Base-by-base conservation (phyloP, 1,140 invertebrate species). In the Bicyclus anynana region DNA sequence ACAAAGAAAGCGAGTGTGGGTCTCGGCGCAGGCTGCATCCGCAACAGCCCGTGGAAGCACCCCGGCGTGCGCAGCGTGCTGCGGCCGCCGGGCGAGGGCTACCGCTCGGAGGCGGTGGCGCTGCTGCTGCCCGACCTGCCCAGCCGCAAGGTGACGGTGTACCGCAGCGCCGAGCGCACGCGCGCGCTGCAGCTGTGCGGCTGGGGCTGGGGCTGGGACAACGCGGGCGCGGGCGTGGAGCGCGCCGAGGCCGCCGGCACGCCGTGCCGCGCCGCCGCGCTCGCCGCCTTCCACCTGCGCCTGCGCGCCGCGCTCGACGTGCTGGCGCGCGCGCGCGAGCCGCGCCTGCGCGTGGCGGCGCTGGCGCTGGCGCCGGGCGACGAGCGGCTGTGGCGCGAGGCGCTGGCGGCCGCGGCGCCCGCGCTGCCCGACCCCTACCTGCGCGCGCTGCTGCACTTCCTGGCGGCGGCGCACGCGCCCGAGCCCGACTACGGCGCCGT, bases 231-330 rank as follows among this genome's bases (percentile, higher is more conserved):
- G 26, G 92, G 92, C 65, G 76, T 93, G 21, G 92, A 93, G 67
- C 87, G 90, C 74, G 76, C 93, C 16, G 92, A 92, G 74, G 90
- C 89, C 52, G 91, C 91, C 72, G 90, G 91, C 48, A 95, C 93
- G 84, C 93, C 96, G 18, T 93, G 96, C 33, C 91, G 96, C 80
- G 96, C 96, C 20, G 96, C 97, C 6, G 95, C 97, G 23, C 94
- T 98, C 38, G 94, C 96, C 35, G 93, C 97, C 38, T 98, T 98
- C 80, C 95, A 97, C 89, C 89, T 98, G 56, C 94, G 95, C 75
- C 90, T 98, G 42, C 91, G 93, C 51, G 88, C 92, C 70, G 97
- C 97, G 10, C 95, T 98, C 64, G 93, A 96, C 62, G 94, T 97
- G 66, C 90, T 98, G 33, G 94, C 93, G 57, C 90, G 92, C 57